Conservation (phyloP, 2,888 invertebrate genomes). For the Paralinhomoeus sp. region DNA sequence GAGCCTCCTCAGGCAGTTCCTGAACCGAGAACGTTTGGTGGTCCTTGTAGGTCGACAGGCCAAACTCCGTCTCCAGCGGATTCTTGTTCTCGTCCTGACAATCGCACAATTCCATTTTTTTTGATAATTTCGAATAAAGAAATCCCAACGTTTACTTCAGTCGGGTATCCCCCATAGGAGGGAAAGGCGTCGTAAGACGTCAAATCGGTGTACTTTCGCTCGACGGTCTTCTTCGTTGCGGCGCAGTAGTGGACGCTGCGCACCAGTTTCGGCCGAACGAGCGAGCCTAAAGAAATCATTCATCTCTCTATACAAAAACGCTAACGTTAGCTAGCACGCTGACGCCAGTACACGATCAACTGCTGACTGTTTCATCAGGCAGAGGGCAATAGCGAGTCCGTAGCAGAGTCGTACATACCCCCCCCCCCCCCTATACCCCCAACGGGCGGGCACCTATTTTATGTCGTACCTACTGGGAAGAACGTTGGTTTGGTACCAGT, state of each 20-base stretch:
- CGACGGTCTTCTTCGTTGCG: constrained; percentile 59
- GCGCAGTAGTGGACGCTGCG: constrained; percentile 90
- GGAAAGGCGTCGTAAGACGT: constrained; percentile 84
- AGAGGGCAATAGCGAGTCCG: too few species aligned
- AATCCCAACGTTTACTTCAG: constrained; percentile 43
- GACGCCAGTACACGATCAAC: too few species aligned
- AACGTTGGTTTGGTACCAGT: too few species aligned
- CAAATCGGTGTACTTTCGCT: constrained; percentile 77
- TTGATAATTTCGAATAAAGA: too few species aligned
- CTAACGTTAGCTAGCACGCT: too few species aligned
- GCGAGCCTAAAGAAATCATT: constrained; percentile 57
- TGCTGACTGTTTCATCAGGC: too few species aligned
- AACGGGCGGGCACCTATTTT: too few species aligned
- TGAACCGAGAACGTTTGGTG: constrained; percentile 90
- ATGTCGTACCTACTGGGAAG: too few species aligned
- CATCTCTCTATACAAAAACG: too few species aligned
- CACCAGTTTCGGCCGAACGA: constrained; percentile 81
- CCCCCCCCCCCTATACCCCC: too few species aligned
- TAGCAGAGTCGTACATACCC: too few species aligned
- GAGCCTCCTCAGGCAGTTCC: constrained; percentile 98
- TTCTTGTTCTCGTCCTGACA: constrained; percentile 85
- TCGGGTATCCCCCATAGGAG: constrained; percentile 62
- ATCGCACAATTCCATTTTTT: too few species aligned
- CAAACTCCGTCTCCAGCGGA: constrained; percentile 83
- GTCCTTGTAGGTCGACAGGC: constrained; percentile 79